These are phyloP conservation scores for Myotis findleyi DNA, from an alignment of 2,797 vertebrate genomes.

Conservation along the genomic window DNA sequence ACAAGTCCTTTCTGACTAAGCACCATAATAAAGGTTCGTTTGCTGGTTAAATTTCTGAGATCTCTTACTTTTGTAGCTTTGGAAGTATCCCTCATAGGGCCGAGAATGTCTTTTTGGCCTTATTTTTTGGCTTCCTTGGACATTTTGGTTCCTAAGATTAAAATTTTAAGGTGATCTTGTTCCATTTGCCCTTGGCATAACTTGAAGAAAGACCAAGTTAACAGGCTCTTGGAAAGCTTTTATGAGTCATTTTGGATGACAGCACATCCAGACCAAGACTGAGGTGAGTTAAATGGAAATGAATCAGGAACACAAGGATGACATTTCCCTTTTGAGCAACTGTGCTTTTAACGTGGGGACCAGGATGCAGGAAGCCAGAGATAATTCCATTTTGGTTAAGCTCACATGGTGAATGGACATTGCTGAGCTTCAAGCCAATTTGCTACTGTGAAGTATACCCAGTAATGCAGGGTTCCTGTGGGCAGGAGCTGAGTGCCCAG, in stretches of 20 bases:
- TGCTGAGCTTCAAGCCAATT: background rate
- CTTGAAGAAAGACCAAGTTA: conserved; percentile 63
- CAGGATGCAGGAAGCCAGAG: background rate
- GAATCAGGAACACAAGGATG: conserved; percentile 54
- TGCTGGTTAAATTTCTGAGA: background rate
- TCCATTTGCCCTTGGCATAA: conserved; percentile 70
- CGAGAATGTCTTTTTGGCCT: conserved; percentile 18
- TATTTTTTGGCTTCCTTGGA: conserved; percentile 28
- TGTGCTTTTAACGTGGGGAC: conserved; percentile 22
- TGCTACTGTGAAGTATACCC: background rate
- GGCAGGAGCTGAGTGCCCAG: background rate
- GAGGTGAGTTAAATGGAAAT: conserved; percentile 50
- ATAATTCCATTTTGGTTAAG: conserved; percentile 8
- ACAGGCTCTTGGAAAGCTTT: conserved; percentile 63
- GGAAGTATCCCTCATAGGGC: background rate
- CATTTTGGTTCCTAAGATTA: conserved; percentile 60
- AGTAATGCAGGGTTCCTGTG: background rate
- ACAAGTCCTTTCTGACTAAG: conserved; percentile 11
- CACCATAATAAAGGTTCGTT: background rate
- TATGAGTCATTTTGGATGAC: conserved; percentile 57
- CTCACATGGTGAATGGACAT: background rate
- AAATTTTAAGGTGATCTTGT: conserved; percentile 59
- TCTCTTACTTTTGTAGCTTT: background rate
- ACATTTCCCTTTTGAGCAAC: background rate
- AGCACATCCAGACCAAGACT: conserved; percentile 42